Conservation (phyloP, 2,797 vertebrate genomes). For the Erithacus rubecula region DNA sequence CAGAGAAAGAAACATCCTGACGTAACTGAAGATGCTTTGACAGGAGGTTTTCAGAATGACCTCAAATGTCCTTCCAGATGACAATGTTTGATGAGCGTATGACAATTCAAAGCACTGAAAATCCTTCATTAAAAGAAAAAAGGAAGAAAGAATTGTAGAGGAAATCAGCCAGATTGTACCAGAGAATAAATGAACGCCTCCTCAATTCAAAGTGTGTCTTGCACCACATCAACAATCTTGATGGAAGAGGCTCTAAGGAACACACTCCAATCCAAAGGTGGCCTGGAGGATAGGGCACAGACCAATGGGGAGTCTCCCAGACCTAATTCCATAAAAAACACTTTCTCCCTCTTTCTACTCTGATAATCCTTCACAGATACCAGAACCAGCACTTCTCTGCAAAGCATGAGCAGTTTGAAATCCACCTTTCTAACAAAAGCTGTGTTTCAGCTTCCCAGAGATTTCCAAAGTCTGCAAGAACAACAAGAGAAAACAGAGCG, state of each 20-base stretch:
- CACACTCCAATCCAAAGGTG: not conserved
- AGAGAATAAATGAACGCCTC: too few species aligned
- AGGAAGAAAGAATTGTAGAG: too few species aligned
- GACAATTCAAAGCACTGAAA: too few species aligned
- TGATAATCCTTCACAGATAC: not conserved
- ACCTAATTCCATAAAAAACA: not conserved
- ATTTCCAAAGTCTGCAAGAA: not conserved
- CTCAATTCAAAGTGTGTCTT: slow-evolving; percentile 38
- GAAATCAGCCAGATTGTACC: too few species aligned
- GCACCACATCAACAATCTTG: not conserved
- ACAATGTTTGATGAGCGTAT: too few species aligned
- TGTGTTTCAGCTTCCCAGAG: not conserved
- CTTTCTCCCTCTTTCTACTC: not conserved
- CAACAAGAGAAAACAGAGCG: not conserved
- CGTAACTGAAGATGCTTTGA: too few species aligned
- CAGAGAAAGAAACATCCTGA: too few species aligned
- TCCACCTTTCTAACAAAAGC: not conserved
- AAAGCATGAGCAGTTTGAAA: not conserved
- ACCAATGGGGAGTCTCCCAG: not conserved
- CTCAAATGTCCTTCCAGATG: too few species aligned
- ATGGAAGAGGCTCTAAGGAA: too few species aligned
- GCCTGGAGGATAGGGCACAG: not conserved
- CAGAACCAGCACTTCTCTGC: not conserved
- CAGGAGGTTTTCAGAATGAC: too few species aligned
- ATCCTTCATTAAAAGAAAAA: too few species aligned